phyloP scores from a whole-genome alignment of 2,113 vertebrate species.

The Odobenus rosmarus region DNA sequence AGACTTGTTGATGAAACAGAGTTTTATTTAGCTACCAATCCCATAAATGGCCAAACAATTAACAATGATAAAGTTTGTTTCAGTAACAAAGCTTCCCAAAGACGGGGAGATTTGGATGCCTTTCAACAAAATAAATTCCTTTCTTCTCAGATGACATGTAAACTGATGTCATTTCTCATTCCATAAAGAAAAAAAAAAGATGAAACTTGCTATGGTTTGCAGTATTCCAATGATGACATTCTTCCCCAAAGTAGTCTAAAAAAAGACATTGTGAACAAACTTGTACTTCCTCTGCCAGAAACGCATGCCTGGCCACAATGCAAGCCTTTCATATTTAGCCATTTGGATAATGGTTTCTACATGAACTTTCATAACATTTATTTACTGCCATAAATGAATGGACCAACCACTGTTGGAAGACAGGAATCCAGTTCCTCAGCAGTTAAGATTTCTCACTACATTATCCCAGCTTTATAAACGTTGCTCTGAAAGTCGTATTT shows the following conservation, averaged over 20 bases:
- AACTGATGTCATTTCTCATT: constrained; percentile 88
- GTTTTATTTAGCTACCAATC: constrained; percentile 63
- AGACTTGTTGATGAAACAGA: constrained; percentile 64
- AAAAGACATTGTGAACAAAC: constrained; percentile 86
- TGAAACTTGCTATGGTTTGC: constrained; percentile 81
- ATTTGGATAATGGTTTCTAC: constrained; percentile 86
- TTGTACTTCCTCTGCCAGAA: constrained; percentile 84
- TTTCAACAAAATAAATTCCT: constrained; percentile 84
- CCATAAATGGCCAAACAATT: constrained; percentile 80
- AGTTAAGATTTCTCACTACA: constrained; percentile 70
- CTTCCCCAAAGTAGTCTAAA: constrained; percentile 84
- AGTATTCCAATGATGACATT: constrained; percentile 84
- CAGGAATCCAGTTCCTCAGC: constrained; percentile 61
- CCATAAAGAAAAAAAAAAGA: constrained; percentile 65
- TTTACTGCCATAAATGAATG: constrained; percentile 83
- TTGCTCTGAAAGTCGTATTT: constrained; percentile 67
- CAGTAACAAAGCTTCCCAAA: constrained; percentile 78
- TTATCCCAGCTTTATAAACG: constrained; percentile 69
- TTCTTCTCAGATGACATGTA: constrained; percentile 84
- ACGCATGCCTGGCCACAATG: constrained; percentile 82
- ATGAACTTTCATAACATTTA: constrained; percentile 87
- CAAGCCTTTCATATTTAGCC: constrained; percentile 83
- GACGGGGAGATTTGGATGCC: constrained; percentile 75
- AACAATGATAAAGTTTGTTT: constrained; percentile 86
- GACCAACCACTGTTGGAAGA: constrained; percentile 72